Evolutionary conservation across 1,140 invertebrate species (phyloP).

Genomic region (Platorchestia sp.): DNA sequence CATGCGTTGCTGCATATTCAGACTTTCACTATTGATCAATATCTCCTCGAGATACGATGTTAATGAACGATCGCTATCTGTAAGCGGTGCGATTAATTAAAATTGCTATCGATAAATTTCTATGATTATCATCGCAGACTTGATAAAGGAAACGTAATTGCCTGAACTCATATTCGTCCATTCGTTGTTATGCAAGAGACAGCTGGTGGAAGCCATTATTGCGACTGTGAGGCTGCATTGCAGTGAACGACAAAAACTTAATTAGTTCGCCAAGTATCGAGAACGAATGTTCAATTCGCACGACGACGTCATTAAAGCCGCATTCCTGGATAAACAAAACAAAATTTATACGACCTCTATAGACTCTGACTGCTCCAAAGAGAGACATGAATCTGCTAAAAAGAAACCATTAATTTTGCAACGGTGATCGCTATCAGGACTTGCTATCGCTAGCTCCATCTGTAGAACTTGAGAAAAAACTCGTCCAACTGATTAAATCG

Average conservation of each 20-base stretch:
- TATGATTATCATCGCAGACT: not conserved
- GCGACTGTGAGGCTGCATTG: not conserved
- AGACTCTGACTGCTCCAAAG: conserved; percentile 10
- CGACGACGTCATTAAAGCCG: conserved; percentile 9
- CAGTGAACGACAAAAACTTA: not conserved
- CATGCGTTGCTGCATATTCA: not conserved
- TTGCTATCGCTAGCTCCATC: conserved; percentile 31
- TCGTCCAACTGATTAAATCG: conserved; percentile 53
- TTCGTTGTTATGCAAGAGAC: not conserved
- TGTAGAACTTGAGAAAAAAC: conserved; percentile 47
- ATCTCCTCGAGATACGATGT: not conserved
- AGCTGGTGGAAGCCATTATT: not conserved
- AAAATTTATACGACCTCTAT: not conserved
- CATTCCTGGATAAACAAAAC: conserved; percentile 34
- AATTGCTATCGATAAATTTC: not conserved
- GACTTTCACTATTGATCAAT: not conserved
- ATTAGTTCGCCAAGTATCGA: conserved; percentile 18
- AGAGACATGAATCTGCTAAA: conserved; percentile 53
- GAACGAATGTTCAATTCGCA: conserved; percentile 22
- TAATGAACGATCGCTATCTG: not conserved
- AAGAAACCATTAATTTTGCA: conserved; percentile 48
- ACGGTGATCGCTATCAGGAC: conserved; percentile 51
- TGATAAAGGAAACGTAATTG: not conserved
- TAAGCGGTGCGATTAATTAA: not conserved
- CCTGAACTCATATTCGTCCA: not conserved